A percentile compares a stretch with the other conserved stretches of the same genome.
Evolutionary conservation across 35 echinoderm and acorn worm species (phyloP).

Genomic region (Anneissia japonica): DNA sequence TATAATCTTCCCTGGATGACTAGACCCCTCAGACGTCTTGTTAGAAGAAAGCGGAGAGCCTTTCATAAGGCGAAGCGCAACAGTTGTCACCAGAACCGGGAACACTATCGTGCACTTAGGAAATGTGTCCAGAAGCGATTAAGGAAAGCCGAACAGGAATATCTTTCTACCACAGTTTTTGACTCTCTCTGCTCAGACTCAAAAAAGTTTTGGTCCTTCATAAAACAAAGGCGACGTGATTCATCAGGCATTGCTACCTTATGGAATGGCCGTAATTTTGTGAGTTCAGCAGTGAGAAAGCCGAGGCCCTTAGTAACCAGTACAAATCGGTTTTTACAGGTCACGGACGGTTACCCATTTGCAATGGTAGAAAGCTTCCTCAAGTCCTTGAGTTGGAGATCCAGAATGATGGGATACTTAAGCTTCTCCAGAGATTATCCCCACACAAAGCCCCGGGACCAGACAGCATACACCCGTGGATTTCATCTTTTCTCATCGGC

Average conservation of each 20-base stretch:
- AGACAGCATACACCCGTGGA: background rate
- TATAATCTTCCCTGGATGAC: background rate
- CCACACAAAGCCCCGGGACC: no score
- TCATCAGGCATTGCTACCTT: no score
- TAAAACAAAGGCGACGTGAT: no score
- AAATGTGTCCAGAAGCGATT: background rate
- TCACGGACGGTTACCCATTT: no score
- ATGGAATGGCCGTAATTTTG: background rate
- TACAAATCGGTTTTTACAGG: background rate
- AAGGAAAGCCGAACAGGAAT: background rate
- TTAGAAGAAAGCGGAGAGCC: background rate
- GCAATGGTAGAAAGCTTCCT: no score
- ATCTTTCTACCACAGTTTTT: constrained; percentile 6
- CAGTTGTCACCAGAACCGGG: background rate
- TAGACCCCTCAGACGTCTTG: no score
- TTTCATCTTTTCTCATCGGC: background rate
- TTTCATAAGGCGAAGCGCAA: background rate
- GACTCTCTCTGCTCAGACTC: background rate
- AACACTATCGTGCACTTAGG: no score
- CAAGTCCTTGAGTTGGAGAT: no score
- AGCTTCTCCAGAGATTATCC: no score
- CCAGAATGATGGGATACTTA: background rate
- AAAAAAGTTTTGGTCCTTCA: background rate
- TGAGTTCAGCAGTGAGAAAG: background rate
- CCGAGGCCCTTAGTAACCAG: background rate